phyloP scores from a whole-genome alignment of 2,888 invertebrate genomes.

The Zaprionus bogoriensis region DNA sequence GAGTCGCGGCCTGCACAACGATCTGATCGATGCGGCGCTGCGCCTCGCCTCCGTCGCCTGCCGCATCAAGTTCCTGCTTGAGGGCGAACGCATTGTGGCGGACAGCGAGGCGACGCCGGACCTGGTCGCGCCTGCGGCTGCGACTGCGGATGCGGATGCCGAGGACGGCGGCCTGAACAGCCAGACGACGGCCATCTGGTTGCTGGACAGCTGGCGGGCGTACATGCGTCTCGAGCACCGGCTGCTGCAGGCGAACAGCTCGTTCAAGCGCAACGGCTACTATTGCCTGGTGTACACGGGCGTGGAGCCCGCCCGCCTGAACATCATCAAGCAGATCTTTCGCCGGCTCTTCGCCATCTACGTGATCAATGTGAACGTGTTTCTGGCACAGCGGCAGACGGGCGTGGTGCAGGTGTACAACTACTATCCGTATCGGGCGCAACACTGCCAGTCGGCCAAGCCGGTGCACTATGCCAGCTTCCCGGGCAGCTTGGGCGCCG shows the following conservation, averaged over 20 bases:
- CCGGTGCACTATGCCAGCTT: slow-evolving; percentile 71
- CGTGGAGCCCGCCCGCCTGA: slow-evolving; percentile 46
- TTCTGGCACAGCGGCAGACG: slow-evolving; percentile 44
- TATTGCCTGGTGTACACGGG: slow-evolving; percentile 78
- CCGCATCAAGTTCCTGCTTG: slow-evolving; percentile 46
- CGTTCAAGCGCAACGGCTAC: slow-evolving; percentile 70
- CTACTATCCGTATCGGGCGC: slow-evolving; percentile 74
- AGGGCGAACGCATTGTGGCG: slow-evolving; percentile 17
- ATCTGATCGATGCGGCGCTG: slow-evolving; percentile 62
- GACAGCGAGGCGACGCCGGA: neutral
- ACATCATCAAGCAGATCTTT: slow-evolving; percentile 67
- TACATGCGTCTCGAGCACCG: slow-evolving; percentile 62
- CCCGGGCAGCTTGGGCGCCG: slow-evolving; percentile 32
- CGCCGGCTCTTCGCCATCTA: slow-evolving; percentile 72
- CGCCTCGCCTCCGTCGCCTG: slow-evolving; percentile 17
- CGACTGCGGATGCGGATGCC: slow-evolving; percentile 3
- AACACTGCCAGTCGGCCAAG: slow-evolving; percentile 62
- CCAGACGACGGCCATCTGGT: slow-evolving; percentile 61
- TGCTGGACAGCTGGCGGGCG: slow-evolving; percentile 70
- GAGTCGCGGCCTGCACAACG: slow-evolving; percentile 61
- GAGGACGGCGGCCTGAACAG: neutral
- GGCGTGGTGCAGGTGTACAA: slow-evolving; percentile 68
- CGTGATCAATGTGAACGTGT: slow-evolving; percentile 75
- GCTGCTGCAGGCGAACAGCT: slow-evolving; percentile 42
- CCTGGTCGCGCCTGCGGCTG: neutral